Base-by-base conservation (phyloP, 2,797 vertebrate species). In the Serranus cabrilla region DNA sequence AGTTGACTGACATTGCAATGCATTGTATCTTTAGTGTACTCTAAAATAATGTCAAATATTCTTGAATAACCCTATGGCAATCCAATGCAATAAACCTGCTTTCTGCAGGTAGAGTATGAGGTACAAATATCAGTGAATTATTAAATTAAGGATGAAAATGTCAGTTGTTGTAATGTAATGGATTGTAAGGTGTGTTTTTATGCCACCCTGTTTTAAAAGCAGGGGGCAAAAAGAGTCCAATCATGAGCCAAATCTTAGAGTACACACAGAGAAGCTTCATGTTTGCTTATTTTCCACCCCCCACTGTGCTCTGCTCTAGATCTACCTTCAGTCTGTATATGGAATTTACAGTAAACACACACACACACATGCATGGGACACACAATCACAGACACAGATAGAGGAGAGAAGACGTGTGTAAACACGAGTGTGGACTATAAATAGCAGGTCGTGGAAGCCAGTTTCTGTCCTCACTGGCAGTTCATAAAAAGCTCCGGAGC, bases 401-500 rank as follows among this genome's bases (percentile, higher is more conserved):
- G 55, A 73, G 25, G 12, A 64, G 21, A 78, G 64, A 63, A 49
- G 17, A 16, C 64, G 70, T 72, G 51, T 82, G 69, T 87, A 89
- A 88, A 89, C 82, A 87, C 59, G 73, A 87, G 70, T 74, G 71
- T 78, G 59, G 50, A 84, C 87, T 94, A 93, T 91, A 93, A 93
- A 92, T 92, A 93, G 81, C 71, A 76, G 74, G 73, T 85, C 64
- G 86, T 87, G 75, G 58, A 89, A 90, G 88, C 69, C 84, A 85
- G 90, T 70, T 90, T 88, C 84, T 91, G 87, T 88, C 87, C 89
- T 92, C 76, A 73, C 88, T 90, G 91, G 89, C 86, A 85, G 83
- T 85, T 90, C 84, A 90, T 92, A 89, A 92, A 92, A 92, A 87
- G 91, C 88, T 89, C 37, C 16, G 12, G 81, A 91, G 79, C 91